Conservation (phyloP, 1,140 invertebrate genomes). For the Nephila pilipes region DNA sequence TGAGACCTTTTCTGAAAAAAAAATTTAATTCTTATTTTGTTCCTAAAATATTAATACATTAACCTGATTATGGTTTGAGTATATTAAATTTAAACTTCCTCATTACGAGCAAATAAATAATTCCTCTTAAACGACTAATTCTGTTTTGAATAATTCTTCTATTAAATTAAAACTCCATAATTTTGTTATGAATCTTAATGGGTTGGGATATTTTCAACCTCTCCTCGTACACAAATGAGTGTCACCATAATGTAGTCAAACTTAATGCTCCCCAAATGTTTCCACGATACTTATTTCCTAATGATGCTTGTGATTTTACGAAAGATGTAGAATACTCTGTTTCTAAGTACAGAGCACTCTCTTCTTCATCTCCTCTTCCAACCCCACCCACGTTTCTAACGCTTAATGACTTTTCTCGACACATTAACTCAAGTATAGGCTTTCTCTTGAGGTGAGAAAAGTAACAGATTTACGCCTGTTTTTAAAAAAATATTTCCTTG, state of each 20-base stretch:
- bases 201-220: conserved; percentile 24
- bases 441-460: conserved; percentile 69
- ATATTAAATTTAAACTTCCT: background rate
- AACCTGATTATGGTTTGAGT: background rate
- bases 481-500: conserved; percentile 63
- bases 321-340: conserved; percentile 46
- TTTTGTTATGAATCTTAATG: conserved; percentile 59
- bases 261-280: conserved; percentile 51
- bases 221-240: conserved; percentile 53
- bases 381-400: conserved; percentile 33
- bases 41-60: background rate
- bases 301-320: conserved; percentile 75
- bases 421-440: conserved; percentile 75
- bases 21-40: background rate
- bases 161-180: conserved; percentile 60
- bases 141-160: conserved; percentile 50
- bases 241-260: conserved; percentile 23
- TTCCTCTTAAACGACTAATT: conserved; percentile 15
- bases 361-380: background rate
- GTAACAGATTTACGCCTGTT: conserved; percentile 63
- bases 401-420: conserved; percentile 72
- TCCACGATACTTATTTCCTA: conserved; percentile 63
- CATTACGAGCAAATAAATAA: conserved; percentile 29
- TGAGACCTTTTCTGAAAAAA: background rate
- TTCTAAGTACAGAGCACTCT: conserved; percentile 7